Evolutionary conservation across 1,140 invertebrate species (phyloP), one percentile per base, ranked within the genome.

Genomic region (Onthophagus taurus): DNA sequence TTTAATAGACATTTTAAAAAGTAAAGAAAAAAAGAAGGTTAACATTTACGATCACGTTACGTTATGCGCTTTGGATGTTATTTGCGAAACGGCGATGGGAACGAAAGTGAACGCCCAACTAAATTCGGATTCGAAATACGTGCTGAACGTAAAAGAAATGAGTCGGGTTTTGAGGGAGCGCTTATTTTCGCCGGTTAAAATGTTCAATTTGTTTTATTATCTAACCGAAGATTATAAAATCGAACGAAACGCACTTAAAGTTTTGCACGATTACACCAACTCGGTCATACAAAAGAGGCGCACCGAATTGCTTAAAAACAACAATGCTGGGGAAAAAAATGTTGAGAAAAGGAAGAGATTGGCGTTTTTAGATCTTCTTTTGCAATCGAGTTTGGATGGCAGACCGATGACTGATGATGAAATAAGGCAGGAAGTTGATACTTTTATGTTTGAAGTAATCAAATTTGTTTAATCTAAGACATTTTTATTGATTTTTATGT

Each of bases 61-160:
- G 23, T 60, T 72, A 2, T 83, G 77, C 61, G 72, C 82, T 31
- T 65, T 86, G 52, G 83, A 87, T 59, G 77, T 81, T 30, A 85
- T 86, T 50, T 81, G 79, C 59, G 80, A 85, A 61, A 76, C 76
- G 35, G 80, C 80, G 24, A 85, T 85, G 81, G 81, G 83, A 2
- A 66, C 66, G 21, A 64, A 68, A 44, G 68, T 85, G 7, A 69
- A 78, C 58, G 78, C 80, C 4, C 88, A 91, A 67, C 67, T 66
- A 7, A 67, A 85, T 51, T 61, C 59, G 1, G 69, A 83, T 44
- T 84, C 81, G 2, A 72, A 79, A 50, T 93, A 91, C 61, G 79
- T 86, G 1, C 64, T 70, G 48, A 76, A 81, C 12, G 72, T 89
- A n/a, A 75, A 80, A 53, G 68, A 65, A 73, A 51, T 71, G 21